Conservation (phyloP, 2,797 vertebrate species). For the Taeniopygia guttata region DNA sequence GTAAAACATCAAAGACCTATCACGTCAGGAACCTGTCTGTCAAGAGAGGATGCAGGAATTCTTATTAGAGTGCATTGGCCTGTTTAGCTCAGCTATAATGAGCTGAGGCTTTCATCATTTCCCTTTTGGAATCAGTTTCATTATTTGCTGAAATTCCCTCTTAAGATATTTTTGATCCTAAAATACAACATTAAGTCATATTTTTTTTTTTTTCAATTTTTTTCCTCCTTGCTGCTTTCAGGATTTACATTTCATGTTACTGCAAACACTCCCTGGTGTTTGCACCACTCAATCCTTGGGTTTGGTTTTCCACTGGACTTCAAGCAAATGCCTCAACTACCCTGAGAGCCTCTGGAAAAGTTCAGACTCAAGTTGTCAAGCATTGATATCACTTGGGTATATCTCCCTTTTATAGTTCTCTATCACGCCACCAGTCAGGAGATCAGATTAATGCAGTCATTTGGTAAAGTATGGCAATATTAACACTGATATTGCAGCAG, state of each 20-base stretch:
- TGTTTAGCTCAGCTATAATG: slow-evolving; percentile 24
- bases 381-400: background rate
- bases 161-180: background rate
- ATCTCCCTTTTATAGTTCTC: background rate
- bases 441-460: background rate
- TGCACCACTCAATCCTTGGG: background rate
- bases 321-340: background rate
- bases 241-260: background rate
- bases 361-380: background rate
- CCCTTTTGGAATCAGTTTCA: background rate
- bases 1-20: slow-evolving; percentile 16
- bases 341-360: background rate
- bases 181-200: background rate
- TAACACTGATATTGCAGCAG: background rate
- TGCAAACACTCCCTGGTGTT: background rate
- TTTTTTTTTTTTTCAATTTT: background rate
- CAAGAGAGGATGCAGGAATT: slow-evolving; percentile 12
- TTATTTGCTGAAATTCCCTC: background rate
- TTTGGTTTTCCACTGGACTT: background rate
- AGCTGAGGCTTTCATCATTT: slow-evolving; percentile 40
- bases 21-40: background rate
- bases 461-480: background rate
- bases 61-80: background rate
- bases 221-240: background rate
- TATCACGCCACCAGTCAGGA: background rate